A percentile compares a stretch with the other conserved stretches of the same genome.
These are phyloP conservation scores for Coracopsis vasa DNA, from an alignment of 2,113 vertebrate genomes.

Conservation along the genomic window DNA sequence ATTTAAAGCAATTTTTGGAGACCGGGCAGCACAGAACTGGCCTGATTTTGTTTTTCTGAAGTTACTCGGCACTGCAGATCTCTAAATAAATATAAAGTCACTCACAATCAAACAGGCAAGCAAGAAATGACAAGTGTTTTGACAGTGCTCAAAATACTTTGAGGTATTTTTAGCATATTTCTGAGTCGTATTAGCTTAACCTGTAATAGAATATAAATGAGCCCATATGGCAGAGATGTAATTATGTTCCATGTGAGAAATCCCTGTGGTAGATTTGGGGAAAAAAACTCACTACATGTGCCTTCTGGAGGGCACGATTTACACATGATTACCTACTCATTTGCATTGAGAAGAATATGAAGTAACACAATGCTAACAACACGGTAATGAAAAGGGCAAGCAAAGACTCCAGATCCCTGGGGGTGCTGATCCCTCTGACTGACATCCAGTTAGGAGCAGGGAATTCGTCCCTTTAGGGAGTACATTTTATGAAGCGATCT, in stretches of 20 bases:
- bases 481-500: slow-evolving; percentile 77
- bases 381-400: slow-evolving; percentile 73
- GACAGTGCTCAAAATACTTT: slow-evolving; percentile 75
- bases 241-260: slow-evolving; percentile 79
- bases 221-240: slow-evolving; percentile 82
- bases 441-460: slow-evolving; percentile 76
- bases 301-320: slow-evolving; percentile 80
- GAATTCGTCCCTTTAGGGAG: slow-evolving; percentile 65
- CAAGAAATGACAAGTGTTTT: slow-evolving; percentile 76
- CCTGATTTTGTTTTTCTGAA: slow-evolving; percentile 47
- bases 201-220: slow-evolving; percentile 87
- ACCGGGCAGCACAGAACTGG: background rate
- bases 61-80: slow-evolving; percentile 43
- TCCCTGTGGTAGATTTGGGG: slow-evolving; percentile 75
- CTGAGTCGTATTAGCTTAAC: slow-evolving; percentile 82
- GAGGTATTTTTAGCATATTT: slow-evolving; percentile 81
- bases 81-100: slow-evolving; percentile 75
- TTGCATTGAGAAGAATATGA: slow-evolving; percentile 78
- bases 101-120: slow-evolving; percentile 69
- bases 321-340: slow-evolving; percentile 77
- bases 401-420: slow-evolving; percentile 70
- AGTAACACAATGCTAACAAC: slow-evolving; percentile 76
- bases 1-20: slow-evolving; percentile 33
- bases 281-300: slow-evolving; percentile 69
- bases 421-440: slow-evolving; percentile 76